Evolutionary conservation across 2,113 vertebrate species (phyloP).

Genomic region (Tamias sibiricus): DNA sequence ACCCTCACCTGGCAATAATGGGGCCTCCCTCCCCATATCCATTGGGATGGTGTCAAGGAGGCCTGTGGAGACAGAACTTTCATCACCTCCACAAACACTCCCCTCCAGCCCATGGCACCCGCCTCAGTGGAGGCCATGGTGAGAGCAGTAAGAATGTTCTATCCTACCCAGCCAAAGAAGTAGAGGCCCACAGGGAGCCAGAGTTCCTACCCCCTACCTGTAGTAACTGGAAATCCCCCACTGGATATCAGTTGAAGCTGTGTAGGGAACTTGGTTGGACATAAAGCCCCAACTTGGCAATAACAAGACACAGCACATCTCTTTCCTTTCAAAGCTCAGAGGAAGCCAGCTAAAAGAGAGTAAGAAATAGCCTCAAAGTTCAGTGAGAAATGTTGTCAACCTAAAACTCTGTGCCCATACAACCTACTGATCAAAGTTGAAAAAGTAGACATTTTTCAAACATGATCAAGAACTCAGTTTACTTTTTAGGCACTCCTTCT

Average conservation of each 20-base stretch:
- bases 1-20: neutral
- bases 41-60: neutral
- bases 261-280: neutral
- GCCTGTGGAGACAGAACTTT: neutral
- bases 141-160: neutral
- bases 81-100: neutral
- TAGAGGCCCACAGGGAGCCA: neutral
- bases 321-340: neutral
- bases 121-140: neutral
- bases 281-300: neutral
- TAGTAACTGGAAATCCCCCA: neutral
- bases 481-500: neutral
- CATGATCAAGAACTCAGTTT: neutral
- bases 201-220: neutral
- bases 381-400: neutral
- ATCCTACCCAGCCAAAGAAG: neutral
- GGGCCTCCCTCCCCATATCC: too few species aligned
- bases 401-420: neutral
- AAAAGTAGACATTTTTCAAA: neutral
- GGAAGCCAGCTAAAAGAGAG: neutral
- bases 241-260: neutral
- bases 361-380: neutral
- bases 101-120: neutral
- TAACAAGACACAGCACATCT: neutral
- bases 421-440: neutral